phyloP scores from a whole-genome alignment of 2,113 vertebrate species.

The Columba livia region DNA sequence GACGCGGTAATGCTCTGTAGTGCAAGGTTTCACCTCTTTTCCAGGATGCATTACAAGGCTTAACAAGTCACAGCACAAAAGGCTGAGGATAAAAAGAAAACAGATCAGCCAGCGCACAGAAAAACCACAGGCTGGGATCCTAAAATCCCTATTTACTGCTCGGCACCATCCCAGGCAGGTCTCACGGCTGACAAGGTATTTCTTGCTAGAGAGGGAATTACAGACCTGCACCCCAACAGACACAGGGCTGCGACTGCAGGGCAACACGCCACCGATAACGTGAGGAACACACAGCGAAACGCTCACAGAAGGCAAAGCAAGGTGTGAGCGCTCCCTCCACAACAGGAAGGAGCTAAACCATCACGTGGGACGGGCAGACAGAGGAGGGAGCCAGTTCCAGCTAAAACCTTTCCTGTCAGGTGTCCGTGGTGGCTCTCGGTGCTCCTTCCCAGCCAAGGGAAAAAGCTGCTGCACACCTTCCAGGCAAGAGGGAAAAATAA shows the following conservation, averaged over 20 bases:
- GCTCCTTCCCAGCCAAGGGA: background rate
- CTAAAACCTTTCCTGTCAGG: background rate
- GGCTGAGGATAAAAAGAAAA: background rate
- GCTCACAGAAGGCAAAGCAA: background rate
- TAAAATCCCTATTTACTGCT: rapidly evolving
- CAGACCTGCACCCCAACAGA: background rate
- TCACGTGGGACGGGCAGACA: background rate
- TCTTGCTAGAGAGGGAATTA: background rate
- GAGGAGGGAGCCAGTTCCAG: background rate
- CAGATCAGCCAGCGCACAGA: background rate
- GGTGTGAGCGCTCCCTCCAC: background rate
- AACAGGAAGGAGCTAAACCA: background rate
- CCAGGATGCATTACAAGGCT: background rate
- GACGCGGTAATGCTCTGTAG: background rate
- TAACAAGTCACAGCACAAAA: background rate
- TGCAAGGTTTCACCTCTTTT: background rate
- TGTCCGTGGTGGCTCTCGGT: background rate
- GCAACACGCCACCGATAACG: background rate
- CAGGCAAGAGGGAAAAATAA: background rate
- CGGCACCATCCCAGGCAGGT: background rate
- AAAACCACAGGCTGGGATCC: background rate
- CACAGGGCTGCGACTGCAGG: background rate
- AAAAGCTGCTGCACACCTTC: background rate
- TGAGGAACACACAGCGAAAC: background rate
- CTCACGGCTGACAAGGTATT: background rate